Conservation (phyloP, 2,113 vertebrate species). For the Nycticebus coucang region DNA sequence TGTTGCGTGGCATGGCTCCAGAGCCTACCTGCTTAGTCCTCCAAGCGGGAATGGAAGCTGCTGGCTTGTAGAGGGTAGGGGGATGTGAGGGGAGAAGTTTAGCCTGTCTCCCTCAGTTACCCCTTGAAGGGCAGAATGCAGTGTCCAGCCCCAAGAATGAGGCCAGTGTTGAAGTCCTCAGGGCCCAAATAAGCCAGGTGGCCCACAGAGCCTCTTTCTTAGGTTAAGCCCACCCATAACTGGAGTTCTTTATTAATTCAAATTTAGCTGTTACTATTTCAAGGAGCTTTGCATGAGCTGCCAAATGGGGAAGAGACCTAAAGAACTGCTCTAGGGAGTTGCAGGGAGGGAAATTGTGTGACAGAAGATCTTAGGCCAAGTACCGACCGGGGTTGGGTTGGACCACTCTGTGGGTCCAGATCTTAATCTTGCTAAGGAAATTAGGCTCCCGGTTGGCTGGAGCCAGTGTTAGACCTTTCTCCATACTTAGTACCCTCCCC, state of each 20-base stretch:
- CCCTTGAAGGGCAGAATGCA: conserved; percentile 49
- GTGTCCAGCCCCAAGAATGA: conserved; percentile 9
- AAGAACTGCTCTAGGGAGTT: conserved; percentile 60
- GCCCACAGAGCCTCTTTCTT: conserved; percentile 46
- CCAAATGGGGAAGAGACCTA: conserved; percentile 63
- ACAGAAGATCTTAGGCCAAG: conserved; percentile 62
- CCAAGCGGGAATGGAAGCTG: background rate
- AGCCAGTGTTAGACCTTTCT: conserved; percentile 57
- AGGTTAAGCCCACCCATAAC: conserved; percentile 30
- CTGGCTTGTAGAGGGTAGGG: background rate
- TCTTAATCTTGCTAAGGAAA: conserved; percentile 80
- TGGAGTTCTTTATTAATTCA: conserved; percentile 40
- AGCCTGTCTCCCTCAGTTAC: background rate
- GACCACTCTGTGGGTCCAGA: conserved; percentile 69
- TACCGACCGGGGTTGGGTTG: conserved; percentile 38
- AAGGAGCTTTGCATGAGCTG: conserved; percentile 3
- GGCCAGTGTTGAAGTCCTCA: conserved; percentile 27
- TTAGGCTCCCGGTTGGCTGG: conserved; percentile 76
- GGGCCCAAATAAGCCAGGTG: background rate
- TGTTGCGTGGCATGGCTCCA: background rate
- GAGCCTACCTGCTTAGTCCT: background rate
- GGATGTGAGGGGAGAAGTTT: background rate
- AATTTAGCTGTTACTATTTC: conserved; percentile 65
- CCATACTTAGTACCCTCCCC: conserved; percentile 3
- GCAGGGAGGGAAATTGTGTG: conserved; percentile 60